Conservation (phyloP, 2,797 vertebrate species). For the Chaetophractus vellerosus region DNA sequence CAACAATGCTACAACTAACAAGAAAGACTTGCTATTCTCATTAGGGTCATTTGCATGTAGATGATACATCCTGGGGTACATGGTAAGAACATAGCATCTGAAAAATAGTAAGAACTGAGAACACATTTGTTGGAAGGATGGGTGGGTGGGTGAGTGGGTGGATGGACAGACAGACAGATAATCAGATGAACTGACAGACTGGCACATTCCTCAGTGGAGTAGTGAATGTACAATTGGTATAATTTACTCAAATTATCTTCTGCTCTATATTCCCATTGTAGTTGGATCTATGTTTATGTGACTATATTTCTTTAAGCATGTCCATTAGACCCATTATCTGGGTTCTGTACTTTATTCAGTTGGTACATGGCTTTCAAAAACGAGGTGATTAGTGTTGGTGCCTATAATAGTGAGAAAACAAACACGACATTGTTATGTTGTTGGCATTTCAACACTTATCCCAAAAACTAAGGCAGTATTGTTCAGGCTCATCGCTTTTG, state of each 20-base stretch:
- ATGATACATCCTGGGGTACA: background rate
- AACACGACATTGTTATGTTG: conserved; percentile 54
- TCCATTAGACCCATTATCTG: background rate
- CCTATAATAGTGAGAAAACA: conserved; percentile 62
- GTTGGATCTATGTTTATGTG: background rate
- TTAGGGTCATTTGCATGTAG: conserved; percentile 28
- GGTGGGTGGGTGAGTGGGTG: background rate
- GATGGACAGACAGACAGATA: background rate
- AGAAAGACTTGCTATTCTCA: conserved; percentile 29
- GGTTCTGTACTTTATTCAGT: conserved; percentile 7
- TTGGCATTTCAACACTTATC: conserved; percentile 60
- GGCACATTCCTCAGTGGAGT: background rate
- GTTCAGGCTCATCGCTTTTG: conserved; percentile 82
- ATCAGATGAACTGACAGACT: background rate
- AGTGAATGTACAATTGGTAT: background rate
- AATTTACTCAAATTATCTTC: conserved; percentile 32
- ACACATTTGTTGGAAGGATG: background rate
- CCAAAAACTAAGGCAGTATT: conserved; percentile 54
- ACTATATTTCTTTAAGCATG: conserved; percentile 4
- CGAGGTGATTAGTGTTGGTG: conserved; percentile 51
- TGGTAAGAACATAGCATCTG: background rate
- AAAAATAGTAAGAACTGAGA: conserved; percentile 6
- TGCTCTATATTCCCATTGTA: background rate
- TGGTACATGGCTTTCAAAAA: conserved; percentile 55
- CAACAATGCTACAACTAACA: background rate